A percentile compares a stretch with the other conserved stretches of the same genome.
Conservation (phyloP, 1,140 invertebrate species). For the Yoshiicerus persimilis region DNA sequence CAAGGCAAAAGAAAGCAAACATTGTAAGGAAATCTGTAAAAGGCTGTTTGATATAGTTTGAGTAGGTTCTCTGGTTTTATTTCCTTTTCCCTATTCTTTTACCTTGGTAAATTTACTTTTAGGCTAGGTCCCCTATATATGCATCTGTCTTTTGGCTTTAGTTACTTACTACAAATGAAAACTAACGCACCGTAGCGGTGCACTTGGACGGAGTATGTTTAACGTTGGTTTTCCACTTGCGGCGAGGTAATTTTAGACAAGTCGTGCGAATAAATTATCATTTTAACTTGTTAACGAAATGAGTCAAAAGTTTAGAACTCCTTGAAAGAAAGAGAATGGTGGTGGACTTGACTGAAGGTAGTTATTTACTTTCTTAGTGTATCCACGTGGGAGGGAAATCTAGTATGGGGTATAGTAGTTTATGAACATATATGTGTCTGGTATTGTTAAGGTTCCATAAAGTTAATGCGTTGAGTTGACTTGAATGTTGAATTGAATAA, state of each 20-base stretch:
- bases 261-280: not conserved
- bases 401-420: not conserved
- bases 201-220: not conserved
- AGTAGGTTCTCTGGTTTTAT: not conserved
- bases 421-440: not conserved
- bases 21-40: not conserved
- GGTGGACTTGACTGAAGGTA: not conserved
- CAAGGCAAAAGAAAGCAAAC: not conserved
- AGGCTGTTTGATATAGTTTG: not conserved
- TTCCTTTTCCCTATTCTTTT: not conserved
- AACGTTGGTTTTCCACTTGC: not conserved
- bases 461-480: not conserved
- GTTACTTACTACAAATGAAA: not conserved
- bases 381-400: not conserved
- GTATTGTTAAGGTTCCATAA: too few relatives aligned
- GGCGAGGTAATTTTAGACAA: not conserved
- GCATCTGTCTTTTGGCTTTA: not conserved
- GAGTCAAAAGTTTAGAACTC: not conserved
- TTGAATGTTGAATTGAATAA: not conserved
- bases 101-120: not conserved
- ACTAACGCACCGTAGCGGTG: not conserved
- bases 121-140: not conserved
- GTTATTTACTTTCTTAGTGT: not conserved
- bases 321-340: not conserved
- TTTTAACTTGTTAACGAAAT: not conserved